Conservation (phyloP, 37 sponge, comb jelly and placozoan species). For the Ianthella basta region DNA sequence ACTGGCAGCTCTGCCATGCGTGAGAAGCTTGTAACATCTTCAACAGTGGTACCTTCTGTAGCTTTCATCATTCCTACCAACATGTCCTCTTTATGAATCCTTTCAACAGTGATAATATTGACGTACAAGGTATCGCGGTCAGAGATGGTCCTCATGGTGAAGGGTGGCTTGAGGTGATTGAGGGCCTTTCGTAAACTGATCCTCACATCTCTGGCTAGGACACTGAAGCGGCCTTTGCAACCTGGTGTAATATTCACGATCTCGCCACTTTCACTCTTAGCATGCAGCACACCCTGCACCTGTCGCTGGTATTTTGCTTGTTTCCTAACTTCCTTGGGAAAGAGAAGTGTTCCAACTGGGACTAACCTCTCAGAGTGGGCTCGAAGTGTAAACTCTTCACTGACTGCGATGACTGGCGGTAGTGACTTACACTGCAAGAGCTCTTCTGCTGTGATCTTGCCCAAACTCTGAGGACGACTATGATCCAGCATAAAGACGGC, state of each 20-base stretch:
- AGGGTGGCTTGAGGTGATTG: background rate
- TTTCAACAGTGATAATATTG: background rate
- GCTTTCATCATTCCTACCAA: slow-evolving; percentile 9
- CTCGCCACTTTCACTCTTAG: background rate
- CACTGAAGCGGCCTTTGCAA: background rate
- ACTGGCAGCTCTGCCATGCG: background rate
- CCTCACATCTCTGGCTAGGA: background rate
- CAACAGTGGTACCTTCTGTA: background rate
- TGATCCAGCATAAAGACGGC: too few relatives aligned
- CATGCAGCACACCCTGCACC: background rate
- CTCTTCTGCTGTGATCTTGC: background rate
- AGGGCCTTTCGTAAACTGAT: background rate
- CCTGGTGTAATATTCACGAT: background rate
- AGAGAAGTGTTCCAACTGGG: background rate
- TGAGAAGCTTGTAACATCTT: background rate
- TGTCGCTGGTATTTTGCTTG: too few relatives aligned
- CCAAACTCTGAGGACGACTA: too few relatives aligned
- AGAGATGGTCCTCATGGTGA: background rate
- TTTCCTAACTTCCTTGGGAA: background rate
- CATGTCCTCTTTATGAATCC: background rate
- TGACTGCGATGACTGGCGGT: background rate
- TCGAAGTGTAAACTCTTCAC: background rate
- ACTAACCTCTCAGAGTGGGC: background rate
- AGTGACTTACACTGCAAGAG: background rate
- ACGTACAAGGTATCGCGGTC: background rate